These are phyloP conservation scores for Pomacea maculata DNA, from an alignment of 1,140 invertebrate genomes.

Conservation along the genomic window DNA sequence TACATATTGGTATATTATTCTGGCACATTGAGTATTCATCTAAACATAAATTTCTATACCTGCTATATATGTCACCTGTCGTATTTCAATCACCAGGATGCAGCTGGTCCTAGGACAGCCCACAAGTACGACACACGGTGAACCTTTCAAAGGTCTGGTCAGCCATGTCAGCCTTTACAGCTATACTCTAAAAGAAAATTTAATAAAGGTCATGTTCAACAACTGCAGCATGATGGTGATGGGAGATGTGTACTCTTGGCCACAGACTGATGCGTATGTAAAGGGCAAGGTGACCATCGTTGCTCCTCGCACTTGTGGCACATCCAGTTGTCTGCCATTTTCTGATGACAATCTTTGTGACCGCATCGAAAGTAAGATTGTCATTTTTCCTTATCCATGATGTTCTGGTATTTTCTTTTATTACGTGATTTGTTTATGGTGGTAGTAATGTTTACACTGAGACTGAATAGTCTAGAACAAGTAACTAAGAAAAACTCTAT, in stretches of 20 bases:
- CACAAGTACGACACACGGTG: not conserved
- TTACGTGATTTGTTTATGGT: not conserved
- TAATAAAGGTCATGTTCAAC: slow-evolving; percentile 28
- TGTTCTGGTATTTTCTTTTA: not conserved
- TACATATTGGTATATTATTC: not conserved
- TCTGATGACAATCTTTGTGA: slow-evolving; percentile 34
- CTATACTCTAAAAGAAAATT: slow-evolving; percentile 15
- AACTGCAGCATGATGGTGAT: slow-evolving; percentile 27
- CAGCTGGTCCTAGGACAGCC: slow-evolving; percentile 31
- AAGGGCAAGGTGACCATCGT: slow-evolving; percentile 31
- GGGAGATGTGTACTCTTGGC: slow-evolving; percentile 38
- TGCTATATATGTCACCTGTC: not conserved
- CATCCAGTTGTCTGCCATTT: slow-evolving; percentile 31
- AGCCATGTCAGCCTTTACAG: slow-evolving; percentile 43
- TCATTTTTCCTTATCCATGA: not conserved
- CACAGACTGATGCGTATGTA: slow-evolving; percentile 31
- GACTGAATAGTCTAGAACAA: too few species aligned
- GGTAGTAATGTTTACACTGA: too few species aligned
- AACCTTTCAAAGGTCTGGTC: slow-evolving; percentile 41
- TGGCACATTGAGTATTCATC: not conserved
- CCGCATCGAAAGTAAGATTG: slow-evolving; percentile 29
- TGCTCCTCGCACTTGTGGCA: slow-evolving; percentile 41
- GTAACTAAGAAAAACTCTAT: too few species aligned
- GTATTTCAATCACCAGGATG: slow-evolving; percentile 17
- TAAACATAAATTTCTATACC: not conserved